Percentiles rank a stretch among this genome's conserved stretches.
These are phyloP conservation scores for Gastrophysa polygoni DNA, from an alignment of 2,888 invertebrate genomes.

Conservation along the genomic window DNA sequence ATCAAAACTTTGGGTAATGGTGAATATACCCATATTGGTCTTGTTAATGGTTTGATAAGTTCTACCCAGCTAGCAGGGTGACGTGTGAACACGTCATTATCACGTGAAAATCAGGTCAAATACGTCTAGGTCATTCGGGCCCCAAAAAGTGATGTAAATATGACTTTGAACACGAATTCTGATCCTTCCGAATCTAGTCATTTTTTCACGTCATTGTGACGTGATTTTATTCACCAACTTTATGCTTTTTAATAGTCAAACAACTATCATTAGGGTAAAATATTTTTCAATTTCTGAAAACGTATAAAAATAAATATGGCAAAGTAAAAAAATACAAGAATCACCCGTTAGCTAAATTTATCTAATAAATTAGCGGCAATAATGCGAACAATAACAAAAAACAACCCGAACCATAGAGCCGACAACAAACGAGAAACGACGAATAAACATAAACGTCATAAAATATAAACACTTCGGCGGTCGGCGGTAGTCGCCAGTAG, in stretches of 20 bases:
- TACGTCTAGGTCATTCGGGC: constrained; percentile 6
- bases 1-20: constrained; percentile 21
- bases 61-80: constrained; percentile 7
- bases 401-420: constrained; percentile 7
- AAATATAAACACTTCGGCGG: constrained; percentile 7
- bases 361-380: constrained; percentile 3
- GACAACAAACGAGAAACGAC: constrained; percentile 4
- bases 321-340: constrained; percentile 5
- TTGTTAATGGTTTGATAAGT: constrained; percentile 15
- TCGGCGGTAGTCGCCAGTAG: background rate
- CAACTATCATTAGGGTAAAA: constrained; percentile 1
- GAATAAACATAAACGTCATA: constrained; percentile 8
- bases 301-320: constrained; percentile 8
- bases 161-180: constrained; percentile 7
- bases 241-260: constrained; percentile 7
- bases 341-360: constrained; percentile 6
- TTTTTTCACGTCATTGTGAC: constrained; percentile 9
- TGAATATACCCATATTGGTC: constrained; percentile 24
- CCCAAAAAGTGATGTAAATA: constrained; percentile 8
- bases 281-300: constrained; percentile 7
- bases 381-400: constrained; percentile 8
- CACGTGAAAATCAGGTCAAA: constrained; percentile 9
- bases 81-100: constrained; percentile 7
- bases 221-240: constrained; percentile 8
- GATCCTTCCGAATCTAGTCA: constrained; percentile 8